Conservation (phyloP, 2,888 invertebrate species). For the Charanyca ferruginea region DNA sequence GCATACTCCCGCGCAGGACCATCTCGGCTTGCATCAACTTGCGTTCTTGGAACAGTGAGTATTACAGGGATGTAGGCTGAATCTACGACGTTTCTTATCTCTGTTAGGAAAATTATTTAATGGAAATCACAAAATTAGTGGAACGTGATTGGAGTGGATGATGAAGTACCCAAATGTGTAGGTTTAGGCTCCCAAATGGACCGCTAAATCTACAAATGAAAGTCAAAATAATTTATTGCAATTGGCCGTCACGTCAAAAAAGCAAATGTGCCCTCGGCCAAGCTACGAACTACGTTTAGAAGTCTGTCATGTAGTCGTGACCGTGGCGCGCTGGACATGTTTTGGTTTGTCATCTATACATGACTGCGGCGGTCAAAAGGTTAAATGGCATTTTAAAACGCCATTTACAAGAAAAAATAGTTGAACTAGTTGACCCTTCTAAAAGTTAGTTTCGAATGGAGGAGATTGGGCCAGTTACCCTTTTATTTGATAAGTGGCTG, state of each 20-base stretch:
- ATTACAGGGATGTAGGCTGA: slow-evolving; percentile 1
- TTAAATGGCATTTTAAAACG: too few species aligned
- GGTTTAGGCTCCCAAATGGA: too few species aligned
- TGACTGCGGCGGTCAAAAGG: too few species aligned
- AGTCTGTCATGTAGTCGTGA: too few species aligned
- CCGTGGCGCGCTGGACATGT: too few species aligned
- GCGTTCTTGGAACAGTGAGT: slow-evolving; percentile 86
- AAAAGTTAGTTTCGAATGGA: not conserved
- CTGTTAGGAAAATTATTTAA: not conserved
- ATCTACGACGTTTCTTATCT: not conserved
- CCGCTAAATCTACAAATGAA: not conserved
- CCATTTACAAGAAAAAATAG: too few species aligned
- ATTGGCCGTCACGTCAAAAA: too few species aligned
- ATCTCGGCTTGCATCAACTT: slow-evolving; percentile 85
- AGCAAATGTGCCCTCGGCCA: too few species aligned
- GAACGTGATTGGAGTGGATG: not conserved
- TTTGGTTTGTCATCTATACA: too few species aligned
- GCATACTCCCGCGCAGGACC: slow-evolving; percentile 82
- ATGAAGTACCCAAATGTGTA: not conserved
- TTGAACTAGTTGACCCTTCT: not conserved
- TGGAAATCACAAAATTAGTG: not conserved
- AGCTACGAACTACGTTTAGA: too few species aligned
- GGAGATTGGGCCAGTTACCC: not conserved
- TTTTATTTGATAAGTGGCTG: not conserved
- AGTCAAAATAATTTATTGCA: too few species aligned